Base-by-base conservation (phyloP, 2,113 vertebrate genomes). In the Strigops habroptila region DNA sequence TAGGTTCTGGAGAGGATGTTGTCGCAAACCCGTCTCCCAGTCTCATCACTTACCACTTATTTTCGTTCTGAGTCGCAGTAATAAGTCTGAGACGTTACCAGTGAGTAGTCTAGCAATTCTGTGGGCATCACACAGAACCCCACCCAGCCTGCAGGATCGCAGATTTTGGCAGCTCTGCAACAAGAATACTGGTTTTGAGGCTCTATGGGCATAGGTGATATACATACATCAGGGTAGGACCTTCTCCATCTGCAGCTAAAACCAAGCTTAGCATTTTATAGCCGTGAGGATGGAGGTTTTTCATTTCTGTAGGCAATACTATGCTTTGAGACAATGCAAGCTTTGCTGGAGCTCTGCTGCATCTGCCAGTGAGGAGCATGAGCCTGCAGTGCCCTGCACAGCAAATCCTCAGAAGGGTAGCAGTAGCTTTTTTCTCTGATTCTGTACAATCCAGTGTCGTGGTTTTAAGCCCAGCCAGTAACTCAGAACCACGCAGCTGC, bases 1-100 rank as follows among this genome's bases (percentile, higher is more conserved):
- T 96, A 91, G 88, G 65, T 93, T 93, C 85, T 93, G 83, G 80
- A 84, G 92, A 95, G 88, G 92, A 94, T 96, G 93, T 96, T 94
- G 90, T 86, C 92, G 88, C 83, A 70, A 88, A 93, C 30, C 31
- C 0, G 0, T 84, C 55, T 93, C 39, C 55, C 30, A 68, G 76
- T 71, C 90, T 96, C 88, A 93, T 60, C 52, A 21, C 82, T 94
- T 87, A 83, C 89, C 88, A 49, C 82, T 94, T 86, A 74, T 93
- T 96, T 90, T 96, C 76, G 2, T 90, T 96, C 82, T 96, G 93
- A 96, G 85, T 97, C 1, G 86, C 69, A 88, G 69, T 13, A 71
- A 4, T 70, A 49, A 46, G 70, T 53, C 78, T 85, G 63, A 94
- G 90, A 91, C 14, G 4, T 90, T 95, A 90, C 60, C 51, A 91